These are phyloP conservation scores for Coelinius sp. DNA, from an alignment of 2,888 invertebrate genomes.

Conservation along the genomic window DNA sequence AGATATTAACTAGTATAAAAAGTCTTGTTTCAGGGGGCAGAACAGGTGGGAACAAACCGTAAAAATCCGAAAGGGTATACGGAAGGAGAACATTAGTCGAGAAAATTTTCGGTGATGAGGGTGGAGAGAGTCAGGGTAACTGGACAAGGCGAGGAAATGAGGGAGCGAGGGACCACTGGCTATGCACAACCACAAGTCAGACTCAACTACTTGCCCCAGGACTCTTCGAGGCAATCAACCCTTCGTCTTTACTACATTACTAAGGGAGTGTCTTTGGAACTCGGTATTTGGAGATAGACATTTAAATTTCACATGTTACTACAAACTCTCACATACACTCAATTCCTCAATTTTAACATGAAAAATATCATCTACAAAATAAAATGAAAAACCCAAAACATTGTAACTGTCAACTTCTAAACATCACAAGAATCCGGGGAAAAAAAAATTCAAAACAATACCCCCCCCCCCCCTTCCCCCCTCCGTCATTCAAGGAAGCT, in stretches of 20 bases:
- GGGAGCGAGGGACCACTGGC: conserved; percentile 53
- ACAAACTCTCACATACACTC: neutral
- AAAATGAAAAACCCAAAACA: too few relatives aligned
- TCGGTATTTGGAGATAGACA: conserved; percentile 8
- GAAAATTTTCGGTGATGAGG: too few relatives aligned
- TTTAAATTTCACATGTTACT: neutral
- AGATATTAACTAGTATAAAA: too few relatives aligned
- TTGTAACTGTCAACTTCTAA: conserved; percentile 11
- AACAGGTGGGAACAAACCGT: too few relatives aligned
- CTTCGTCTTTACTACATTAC: conserved; percentile 65
- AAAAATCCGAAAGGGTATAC: too few relatives aligned
- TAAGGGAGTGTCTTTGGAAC: conserved; percentile 52
- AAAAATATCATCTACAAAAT: too few relatives aligned
- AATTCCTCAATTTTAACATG: conserved; percentile 9
- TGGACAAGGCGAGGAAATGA: conserved; percentile 52
- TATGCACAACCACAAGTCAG: conserved; percentile 66
- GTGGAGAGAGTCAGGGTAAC: too few relatives aligned
- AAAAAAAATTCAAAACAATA: neutral
- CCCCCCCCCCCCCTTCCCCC: conserved; percentile 28
- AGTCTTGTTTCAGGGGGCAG: too few relatives aligned
- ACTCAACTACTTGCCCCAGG: conserved; percentile 55
- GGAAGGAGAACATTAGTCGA: too few relatives aligned
- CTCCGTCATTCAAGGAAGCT: conserved; percentile 30
- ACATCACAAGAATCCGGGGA: conserved; percentile 45
- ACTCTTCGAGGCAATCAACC: conserved; percentile 65